Evolutionary conservation across 2,888 invertebrate species (phyloP), one percentile per base, ranked within the genome.

Genomic region (Morpho achilles): DNA sequence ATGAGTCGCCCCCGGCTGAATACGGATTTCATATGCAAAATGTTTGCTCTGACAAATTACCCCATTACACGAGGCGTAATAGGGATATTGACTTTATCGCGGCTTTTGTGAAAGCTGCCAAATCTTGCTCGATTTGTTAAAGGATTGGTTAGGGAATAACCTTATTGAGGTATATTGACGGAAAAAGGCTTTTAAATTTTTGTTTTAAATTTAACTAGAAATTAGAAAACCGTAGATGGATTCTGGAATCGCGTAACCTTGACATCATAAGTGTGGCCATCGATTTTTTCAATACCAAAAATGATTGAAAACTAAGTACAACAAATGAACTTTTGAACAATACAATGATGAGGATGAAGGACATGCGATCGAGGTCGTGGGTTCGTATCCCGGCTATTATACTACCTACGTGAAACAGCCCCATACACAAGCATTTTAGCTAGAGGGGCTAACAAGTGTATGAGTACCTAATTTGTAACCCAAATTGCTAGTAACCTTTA

Each of bases 1-100:
- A 75, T 73, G 78, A 75, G 73, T 78, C 78, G 79, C 82, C 79
- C 75, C 71, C 74, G 76, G 77, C 70, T 62, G 66, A 71, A 73
- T 73, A 74, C 76, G 72, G 80, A 82, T 81, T 82, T 80, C 80
- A 86, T 80, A 88, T 87, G 89, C 87, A 86, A 82, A 84, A 76
- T 77, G 78, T 76, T 69, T 70, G 64, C 70, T 65, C 72, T 85
- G 84, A 89, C 74, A 89, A 87, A 89, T 87, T 75, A 74, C 77
- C 78, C 82, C 72, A 88, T 88, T 87, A 82, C 80, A 86, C 78
- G 75, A 70, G 73, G 72, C 80, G 80, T 70, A 84, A 84, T 84
- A 82, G 83, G 77, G 80, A 80, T 77, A 84, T 71, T 75, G 67
- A 64, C 67, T 75, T 72, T 72, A 72, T 64, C 69, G 67, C 50